phyloP scores from a whole-genome alignment of 2,888 invertebrate species.

The Ecdyonurus torrentis region DNA sequence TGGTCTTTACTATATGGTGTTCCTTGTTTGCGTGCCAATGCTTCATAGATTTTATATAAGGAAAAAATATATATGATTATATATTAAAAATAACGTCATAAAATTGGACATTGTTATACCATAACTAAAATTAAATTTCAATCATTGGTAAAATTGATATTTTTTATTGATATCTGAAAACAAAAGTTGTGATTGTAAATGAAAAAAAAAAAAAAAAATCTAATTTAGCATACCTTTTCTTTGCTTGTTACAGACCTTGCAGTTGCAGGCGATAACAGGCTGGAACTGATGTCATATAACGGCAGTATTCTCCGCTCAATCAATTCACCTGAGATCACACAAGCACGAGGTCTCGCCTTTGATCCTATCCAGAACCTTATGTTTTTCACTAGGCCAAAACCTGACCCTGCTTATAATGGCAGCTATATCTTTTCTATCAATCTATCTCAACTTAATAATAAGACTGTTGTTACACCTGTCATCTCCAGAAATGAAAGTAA shows the following conservation, averaged over 20 bases:
- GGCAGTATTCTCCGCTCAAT: not conserved
- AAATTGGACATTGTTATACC: too few relatives aligned
- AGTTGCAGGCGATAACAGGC: not conserved
- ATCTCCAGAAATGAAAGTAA: not conserved
- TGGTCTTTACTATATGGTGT: too few relatives aligned
- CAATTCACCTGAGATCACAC: not conserved
- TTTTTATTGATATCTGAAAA: too few relatives aligned
- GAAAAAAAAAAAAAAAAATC: too few relatives aligned
- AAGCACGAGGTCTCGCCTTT: not conserved
- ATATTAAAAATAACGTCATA: too few relatives aligned
- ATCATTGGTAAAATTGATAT: too few relatives aligned
- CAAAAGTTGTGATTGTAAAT: too few relatives aligned
- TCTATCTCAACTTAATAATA: not conserved
- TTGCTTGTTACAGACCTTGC: not conserved
- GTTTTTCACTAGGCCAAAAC: not conserved
- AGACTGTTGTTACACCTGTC: not conserved
- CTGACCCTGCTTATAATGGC: not conserved
- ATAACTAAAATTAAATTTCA: too few relatives aligned
- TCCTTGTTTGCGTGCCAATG: too few relatives aligned
- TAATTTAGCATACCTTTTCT: too few relatives aligned
- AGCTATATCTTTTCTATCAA: not conserved
- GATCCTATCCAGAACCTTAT: not conserved
- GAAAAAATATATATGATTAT: too few relatives aligned
- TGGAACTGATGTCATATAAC: not conserved
- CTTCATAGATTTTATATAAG: too few relatives aligned